Evolutionary conservation across 37 sponge, comb jelly and placozoan genomes (phyloP).

Genomic region (Bolinopsis microptera): DNA sequence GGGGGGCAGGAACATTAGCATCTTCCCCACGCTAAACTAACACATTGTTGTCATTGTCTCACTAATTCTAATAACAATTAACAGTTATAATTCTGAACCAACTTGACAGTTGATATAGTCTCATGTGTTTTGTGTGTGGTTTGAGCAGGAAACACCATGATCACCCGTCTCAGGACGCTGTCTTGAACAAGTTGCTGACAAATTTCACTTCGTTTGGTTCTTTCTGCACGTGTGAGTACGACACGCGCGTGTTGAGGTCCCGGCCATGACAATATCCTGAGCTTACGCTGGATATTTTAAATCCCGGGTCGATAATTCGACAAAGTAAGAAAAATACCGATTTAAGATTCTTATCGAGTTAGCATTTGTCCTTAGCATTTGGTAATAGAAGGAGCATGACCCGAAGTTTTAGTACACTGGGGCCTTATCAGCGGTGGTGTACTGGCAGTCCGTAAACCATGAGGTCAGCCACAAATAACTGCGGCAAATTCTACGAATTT

Average conservation of each 20-base stretch:
- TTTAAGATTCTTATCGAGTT: background rate
- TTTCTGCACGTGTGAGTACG: background rate
- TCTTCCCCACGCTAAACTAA: too few species aligned
- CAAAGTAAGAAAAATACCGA: background rate
- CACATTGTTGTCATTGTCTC: too few species aligned
- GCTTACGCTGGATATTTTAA: too few species aligned
- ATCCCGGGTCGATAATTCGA: too few species aligned
- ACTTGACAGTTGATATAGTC: too few species aligned
- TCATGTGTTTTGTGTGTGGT: too few species aligned
- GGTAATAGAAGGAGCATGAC: background rate
- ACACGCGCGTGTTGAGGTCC: background rate
- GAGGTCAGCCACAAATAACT: background rate
- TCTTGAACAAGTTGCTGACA: background rate
- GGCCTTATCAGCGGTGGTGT: background rate
- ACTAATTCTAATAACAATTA: too few species aligned
- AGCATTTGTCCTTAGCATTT: background rate
- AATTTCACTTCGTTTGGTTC: background rate
- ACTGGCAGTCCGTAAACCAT: too few species aligned
- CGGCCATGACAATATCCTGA: background rate
- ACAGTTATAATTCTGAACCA: too few species aligned
- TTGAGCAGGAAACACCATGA: background rate
- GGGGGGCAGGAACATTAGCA: background rate
- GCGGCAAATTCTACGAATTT: background rate
- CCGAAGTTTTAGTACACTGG: background rate
- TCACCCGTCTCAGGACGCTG: background rate